phyloP scores from a whole-genome alignment of 2,888 invertebrate species.

The Aspidapion aeneum region DNA sequence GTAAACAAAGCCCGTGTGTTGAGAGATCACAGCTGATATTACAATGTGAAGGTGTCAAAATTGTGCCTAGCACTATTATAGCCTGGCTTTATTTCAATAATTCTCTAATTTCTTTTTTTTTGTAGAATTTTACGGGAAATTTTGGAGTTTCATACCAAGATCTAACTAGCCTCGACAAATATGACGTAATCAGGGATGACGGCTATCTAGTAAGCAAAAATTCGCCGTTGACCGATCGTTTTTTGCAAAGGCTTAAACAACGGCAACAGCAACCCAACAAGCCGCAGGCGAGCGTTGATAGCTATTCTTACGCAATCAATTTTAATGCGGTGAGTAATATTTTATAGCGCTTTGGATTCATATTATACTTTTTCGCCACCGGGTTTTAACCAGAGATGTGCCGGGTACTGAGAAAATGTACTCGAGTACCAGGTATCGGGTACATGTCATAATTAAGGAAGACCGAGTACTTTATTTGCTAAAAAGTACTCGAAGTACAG shows the following conservation, averaged over 20 bases:
- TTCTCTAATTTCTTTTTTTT: too few species aligned
- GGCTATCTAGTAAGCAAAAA: conserved; percentile 24
- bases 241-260: conserved; percentile 6
- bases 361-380: too few species aligned
- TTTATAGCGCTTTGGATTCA: too few species aligned
- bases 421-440: too few species aligned
- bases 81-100: too few species aligned
- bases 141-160: conserved; percentile 49
- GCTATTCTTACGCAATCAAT: conserved; percentile 9
- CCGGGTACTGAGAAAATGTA: too few species aligned
- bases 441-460: too few species aligned
- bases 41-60: background rate
- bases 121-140: conserved; percentile 42
- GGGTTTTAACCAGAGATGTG: too few species aligned
- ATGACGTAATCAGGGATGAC: conserved; percentile 27
- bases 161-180: conserved; percentile 40
- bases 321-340: conserved; percentile 7
- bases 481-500: too few species aligned
- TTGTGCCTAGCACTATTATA: background rate
- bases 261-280: conserved; percentile 16
- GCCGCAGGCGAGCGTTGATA: background rate
- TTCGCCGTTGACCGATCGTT: conserved; percentile 36
- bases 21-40: conserved; percentile 9
- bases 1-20: too few species aligned
- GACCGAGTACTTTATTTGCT: too few species aligned